Evolutionary conservation across 30 jellyfish, hydroid and myxozoan genomes (phyloP), one percentile per base, ranked within the genome.

Genomic region (Phacellophora camtschatica): DNA sequence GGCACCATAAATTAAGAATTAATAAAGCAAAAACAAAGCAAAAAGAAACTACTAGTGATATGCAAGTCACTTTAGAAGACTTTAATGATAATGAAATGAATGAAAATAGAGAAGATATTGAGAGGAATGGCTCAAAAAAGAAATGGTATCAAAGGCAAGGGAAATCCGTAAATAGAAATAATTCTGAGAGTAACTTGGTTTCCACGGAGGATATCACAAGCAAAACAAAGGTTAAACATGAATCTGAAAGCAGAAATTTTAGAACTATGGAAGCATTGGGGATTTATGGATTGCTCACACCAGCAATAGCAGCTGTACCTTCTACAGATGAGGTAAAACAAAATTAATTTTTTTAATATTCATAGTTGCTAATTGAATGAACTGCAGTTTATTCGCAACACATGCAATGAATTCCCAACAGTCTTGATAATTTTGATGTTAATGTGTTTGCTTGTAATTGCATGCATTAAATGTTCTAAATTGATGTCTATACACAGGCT

Each of bases 231-330:
- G 32, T 4, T 22, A 30, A 23, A 4, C 4, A 19, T 57, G 62
- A 22, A 8, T n/a, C n/a, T 16, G 69, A 22, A 20, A 34, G 39
- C 36, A 59, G 53, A 12, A 70, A 80, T 22, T 67, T 70, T 58
- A 62, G 50, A 27, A 62, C 91, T 2, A 80, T 80, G 91, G 91
- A 66, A 58, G 77, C 91, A 5, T 66, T 80, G 84, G 91, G 91
- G 66, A 80, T 80, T 9, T 80, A 46, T 66, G 91, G 91, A 4
- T 55, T 80, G 83, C 77, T 80, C 10, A 80, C 91, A 31, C 91
- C 91, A 36, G 91, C 91, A 0, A 10, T 80, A 0, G 84, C 91
- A 29, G 91, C 91, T 5, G 91, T 80, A 29, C 91, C 91, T 39
- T 68, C 84, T 54, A 42, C 84, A 4, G 91, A 80, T 48, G 84